phyloP scores from a whole-genome alignment of 2,797 vertebrate genomes.

The Acanthis flammea region DNA sequence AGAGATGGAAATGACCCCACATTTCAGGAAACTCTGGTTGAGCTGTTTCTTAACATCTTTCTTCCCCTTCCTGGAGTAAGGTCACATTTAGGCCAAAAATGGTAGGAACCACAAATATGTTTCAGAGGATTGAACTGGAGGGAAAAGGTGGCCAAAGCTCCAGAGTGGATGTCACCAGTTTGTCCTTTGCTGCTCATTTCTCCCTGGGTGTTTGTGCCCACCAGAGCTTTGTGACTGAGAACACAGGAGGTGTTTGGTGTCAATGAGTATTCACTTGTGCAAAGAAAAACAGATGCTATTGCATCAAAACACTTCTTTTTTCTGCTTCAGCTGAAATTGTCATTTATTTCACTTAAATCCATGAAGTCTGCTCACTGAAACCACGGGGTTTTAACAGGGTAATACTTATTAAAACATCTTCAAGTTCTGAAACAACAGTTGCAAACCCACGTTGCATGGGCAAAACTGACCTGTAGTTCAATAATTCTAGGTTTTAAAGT shows the following conservation, averaged over 20 bases:
- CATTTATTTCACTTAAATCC: background rate
- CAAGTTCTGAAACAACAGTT: background rate
- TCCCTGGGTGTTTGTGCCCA: background rate
- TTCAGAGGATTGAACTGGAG: background rate
- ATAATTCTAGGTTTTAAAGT: background rate
- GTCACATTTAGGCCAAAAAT: background rate
- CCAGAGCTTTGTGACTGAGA: background rate
- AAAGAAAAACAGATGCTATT: background rate
- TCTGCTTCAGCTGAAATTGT: background rate
- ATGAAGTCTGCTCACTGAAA: background rate
- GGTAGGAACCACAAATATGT: background rate
- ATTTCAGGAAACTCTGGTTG: conserved; percentile 16
- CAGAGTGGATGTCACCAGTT: background rate
- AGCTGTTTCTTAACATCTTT: conserved; percentile 8
- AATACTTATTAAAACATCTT: background rate
- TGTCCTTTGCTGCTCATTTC: background rate
- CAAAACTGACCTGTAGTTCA: background rate
- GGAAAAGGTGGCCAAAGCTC: background rate
- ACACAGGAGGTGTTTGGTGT: accelerated
- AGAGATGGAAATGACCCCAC: background rate
- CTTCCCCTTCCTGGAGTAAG: background rate
- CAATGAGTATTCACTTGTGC: background rate
- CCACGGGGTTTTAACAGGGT: background rate
- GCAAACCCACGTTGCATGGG: background rate
- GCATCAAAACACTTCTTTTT: accelerated